These are phyloP conservation scores for Cossypha caffra DNA, from an alignment of 2,797 vertebrate species.

Conservation along the genomic window DNA sequence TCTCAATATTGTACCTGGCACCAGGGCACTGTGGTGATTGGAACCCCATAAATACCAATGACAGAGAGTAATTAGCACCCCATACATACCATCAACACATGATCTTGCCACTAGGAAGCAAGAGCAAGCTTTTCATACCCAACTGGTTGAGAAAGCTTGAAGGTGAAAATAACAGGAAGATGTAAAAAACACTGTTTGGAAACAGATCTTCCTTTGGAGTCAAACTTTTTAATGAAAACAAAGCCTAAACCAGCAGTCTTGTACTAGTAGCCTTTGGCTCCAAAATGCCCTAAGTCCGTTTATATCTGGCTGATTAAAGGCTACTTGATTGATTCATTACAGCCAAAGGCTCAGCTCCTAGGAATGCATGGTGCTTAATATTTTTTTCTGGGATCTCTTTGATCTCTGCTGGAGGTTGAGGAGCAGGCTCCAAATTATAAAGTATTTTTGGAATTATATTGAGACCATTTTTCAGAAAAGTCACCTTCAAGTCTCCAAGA, in stretches of 20 bases:
- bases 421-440: constrained; percentile 37
- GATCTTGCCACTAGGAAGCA: neutral
- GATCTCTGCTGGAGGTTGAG: constrained; percentile 34
- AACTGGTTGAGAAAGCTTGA: constrained; percentile 11
- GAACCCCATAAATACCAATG: constrained; percentile 32
- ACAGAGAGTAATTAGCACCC: constrained; percentile 29
- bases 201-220: neutral
- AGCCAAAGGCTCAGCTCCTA: constrained; percentile 38
- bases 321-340: constrained; percentile 23
- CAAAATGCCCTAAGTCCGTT: neutral
- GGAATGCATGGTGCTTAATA: constrained; percentile 17
- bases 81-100: neutral
- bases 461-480: constrained; percentile 16
- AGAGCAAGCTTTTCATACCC: constrained; percentile 21
- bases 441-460: constrained; percentile 37
- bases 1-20: neutral
- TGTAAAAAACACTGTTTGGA: neutral
- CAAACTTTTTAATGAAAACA: neutral
- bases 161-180: constrained; percentile 7
- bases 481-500: constrained; percentile 33
- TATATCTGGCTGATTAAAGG: constrained; percentile 39
- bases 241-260: neutral
- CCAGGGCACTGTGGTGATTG: neutral
- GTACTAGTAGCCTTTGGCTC: neutral
- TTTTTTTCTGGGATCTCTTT: constrained; percentile 39